A percentile compares a stretch with the other conserved stretches of the same genome.
These are phyloP conservation scores for Steinernema carpocapsae DNA, from an alignment of 2,888 invertebrate genomes.

Conservation along the genomic window DNA sequence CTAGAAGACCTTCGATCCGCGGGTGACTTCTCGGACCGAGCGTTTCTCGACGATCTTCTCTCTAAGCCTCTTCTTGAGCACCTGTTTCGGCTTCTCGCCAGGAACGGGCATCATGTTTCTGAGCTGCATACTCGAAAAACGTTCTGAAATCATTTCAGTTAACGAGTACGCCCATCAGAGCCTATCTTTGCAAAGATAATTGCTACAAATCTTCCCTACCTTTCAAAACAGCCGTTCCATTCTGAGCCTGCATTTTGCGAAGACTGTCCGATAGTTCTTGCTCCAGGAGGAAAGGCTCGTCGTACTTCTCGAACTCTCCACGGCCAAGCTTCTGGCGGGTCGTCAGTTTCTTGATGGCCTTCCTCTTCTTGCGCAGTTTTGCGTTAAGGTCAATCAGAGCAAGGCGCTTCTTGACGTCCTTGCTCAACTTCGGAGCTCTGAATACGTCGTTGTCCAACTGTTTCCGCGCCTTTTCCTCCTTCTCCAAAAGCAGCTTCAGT, in stretches of 20 bases:
- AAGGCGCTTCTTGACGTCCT: constrained; percentile 44
- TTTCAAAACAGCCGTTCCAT: constrained; percentile 37
- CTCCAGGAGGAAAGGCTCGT: constrained; percentile 54
- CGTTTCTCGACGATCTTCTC: constrained; percentile 51
- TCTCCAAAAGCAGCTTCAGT: constrained; percentile 23
- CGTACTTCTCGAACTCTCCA: constrained; percentile 50
- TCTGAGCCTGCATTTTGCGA: constrained; percentile 44
- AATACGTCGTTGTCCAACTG: constrained; percentile 40
- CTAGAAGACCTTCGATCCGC: constrained; percentile 43
- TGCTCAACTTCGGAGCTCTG: constrained; percentile 49
- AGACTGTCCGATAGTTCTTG: constrained; percentile 47
- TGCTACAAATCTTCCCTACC: too few species aligned
- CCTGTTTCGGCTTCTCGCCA: constrained; percentile 37
- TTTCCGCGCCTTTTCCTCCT: constrained; percentile 9
- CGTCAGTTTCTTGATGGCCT: constrained; percentile 43
- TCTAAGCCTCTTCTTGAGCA: constrained; percentile 46
- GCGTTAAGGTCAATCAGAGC: constrained; percentile 34
- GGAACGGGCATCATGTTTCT: constrained; percentile 51
- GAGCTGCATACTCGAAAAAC: constrained; percentile 50
- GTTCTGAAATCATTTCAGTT: constrained; percentile 44
- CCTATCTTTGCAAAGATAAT: constrained; percentile 19
- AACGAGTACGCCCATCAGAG: too few species aligned
- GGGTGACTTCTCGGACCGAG: constrained; percentile 42
- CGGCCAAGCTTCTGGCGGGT: constrained; percentile 48
- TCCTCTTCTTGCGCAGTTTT: constrained; percentile 29